These are phyloP conservation scores for Anthopleura xanthogrammica DNA, from an alignment of 92 coral and sea anemone genomes.

Conservation along the genomic window DNA sequence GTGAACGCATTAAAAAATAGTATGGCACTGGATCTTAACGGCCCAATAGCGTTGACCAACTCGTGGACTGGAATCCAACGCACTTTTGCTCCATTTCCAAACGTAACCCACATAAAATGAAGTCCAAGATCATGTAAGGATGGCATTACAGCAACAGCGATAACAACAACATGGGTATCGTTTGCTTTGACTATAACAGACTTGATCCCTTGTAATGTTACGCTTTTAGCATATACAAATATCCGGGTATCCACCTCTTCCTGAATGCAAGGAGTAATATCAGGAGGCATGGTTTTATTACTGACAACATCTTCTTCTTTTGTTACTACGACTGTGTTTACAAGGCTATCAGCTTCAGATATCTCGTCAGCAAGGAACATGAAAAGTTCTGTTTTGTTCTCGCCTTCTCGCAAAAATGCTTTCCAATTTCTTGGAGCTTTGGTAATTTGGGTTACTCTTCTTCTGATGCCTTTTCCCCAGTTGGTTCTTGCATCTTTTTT, in stretches of 20 bases:
- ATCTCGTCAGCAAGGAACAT: conserved; percentile 43
- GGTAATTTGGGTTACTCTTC: conserved; percentile 29
- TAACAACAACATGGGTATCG: conserved; percentile 12
- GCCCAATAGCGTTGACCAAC: conserved; percentile 16
- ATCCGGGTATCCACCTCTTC: conserved; percentile 41
- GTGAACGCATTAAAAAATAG: conserved; percentile 51
- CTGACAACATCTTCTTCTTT: conserved; percentile 26
- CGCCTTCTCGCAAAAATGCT: conserved; percentile 33
- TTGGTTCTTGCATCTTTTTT: conserved; percentile 36
- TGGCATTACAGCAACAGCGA: neutral
- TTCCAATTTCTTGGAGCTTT: conserved; percentile 42
- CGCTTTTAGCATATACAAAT: conserved; percentile 24
- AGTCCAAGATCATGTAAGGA: conserved; percentile 17
- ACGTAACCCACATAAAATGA: conserved; percentile 41
- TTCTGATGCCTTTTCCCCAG: conserved; percentile 43
- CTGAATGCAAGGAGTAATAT: conserved; percentile 29
- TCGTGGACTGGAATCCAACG: conserved; percentile 42
- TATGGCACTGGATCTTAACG: conserved; percentile 10
- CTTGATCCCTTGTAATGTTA: conserved; percentile 1
- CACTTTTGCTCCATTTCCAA: conserved; percentile 24
- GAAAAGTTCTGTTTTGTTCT: conserved; percentile 52
- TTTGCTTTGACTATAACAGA: conserved; percentile 26
- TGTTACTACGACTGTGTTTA: conserved; percentile 30
- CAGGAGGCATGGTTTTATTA: neutral
- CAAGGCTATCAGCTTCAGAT: conserved; percentile 10